A percentile compares a stretch with the other conserved stretches of the same genome.
phyloP scores from a whole-genome alignment of 2,888 invertebrate genomes.

The Protonemura montana region DNA sequence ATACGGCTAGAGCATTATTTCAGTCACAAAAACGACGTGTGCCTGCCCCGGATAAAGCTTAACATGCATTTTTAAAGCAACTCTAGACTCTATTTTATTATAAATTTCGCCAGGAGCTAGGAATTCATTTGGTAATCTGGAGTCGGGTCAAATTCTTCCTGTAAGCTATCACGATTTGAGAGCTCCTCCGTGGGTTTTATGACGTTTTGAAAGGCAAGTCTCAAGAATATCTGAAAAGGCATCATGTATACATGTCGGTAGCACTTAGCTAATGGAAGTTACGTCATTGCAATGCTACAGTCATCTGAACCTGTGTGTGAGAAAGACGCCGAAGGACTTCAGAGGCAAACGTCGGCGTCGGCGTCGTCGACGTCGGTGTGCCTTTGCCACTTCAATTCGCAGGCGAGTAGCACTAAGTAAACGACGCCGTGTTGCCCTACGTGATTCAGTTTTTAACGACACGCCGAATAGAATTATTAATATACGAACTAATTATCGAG shows the following conservation, averaged over 20 bases:
- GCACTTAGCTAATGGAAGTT: slow-evolving; percentile 35
- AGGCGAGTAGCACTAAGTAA: background rate
- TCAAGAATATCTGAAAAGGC: slow-evolving; percentile 7
- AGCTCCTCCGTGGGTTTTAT: background rate
- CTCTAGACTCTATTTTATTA: no score
- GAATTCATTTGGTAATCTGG: no score
- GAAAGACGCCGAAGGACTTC: background rate
- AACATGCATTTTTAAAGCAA: no score
- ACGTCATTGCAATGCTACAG: slow-evolving; percentile 8
- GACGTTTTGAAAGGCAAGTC: slow-evolving; percentile 12
- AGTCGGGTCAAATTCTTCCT: background rate
- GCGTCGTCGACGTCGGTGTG: slow-evolving; percentile 10
- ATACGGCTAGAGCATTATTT: no score
- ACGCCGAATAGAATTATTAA: background rate
- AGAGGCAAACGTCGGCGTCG: slow-evolving; percentile 20
- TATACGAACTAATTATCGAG: background rate
- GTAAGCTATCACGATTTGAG: background rate
- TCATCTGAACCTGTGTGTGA: background rate
- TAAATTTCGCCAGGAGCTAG: no score
- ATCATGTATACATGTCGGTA: background rate
- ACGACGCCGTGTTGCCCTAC: background rate
- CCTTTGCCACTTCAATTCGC: background rate
- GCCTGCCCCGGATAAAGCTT: no score
- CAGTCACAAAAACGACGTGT: no score
- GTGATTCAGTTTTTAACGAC: background rate